Evolutionary conservation across 2,113 vertebrate species (phyloP).

Genomic region (Corynorhinus townsendii): DNA sequence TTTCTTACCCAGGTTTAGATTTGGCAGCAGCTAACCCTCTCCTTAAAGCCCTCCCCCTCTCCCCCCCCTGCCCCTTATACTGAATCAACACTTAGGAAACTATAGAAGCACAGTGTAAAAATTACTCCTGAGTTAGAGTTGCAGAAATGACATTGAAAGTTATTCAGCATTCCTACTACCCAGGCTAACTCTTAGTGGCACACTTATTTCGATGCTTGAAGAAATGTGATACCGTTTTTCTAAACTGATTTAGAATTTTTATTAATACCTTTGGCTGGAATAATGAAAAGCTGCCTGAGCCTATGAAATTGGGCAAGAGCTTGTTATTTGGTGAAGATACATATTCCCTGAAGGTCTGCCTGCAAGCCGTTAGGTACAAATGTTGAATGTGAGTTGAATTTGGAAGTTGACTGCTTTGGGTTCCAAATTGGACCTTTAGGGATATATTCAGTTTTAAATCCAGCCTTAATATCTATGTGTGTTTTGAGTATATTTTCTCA

Average conservation of each 20-base stretch:
- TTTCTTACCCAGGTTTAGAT: slow-evolving; percentile 43
- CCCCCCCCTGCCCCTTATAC: not conserved
- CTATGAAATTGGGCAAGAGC: not conserved
- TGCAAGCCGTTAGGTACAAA: not conserved
- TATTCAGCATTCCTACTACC: not conserved
- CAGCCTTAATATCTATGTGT: not conserved
- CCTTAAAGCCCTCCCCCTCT: not conserved
- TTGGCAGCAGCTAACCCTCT: not conserved
- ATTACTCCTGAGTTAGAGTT: not conserved
- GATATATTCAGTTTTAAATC: not conserved
- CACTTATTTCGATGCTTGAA: not conserved
- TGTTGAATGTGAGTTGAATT: not conserved
- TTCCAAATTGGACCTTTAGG: not conserved
- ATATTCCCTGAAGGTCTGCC: not conserved
- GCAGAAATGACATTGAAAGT: not conserved
- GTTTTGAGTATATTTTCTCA: slow-evolving; percentile 13
- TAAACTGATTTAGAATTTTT: not conserved
- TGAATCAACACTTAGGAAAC: slow-evolving; percentile 17
- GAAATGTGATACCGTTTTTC: not conserved
- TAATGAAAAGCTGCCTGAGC: not conserved
- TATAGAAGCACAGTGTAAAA: slow-evolving; percentile 46
- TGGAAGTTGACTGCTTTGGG: not conserved
- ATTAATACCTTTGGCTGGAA: not conserved
- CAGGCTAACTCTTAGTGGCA: not conserved
- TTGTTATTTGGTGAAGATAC: not conserved